These are phyloP conservation scores for Tetranychus urticae DNA, from an alignment of 1,140 invertebrate genomes.

Conservation along the genomic window DNA sequence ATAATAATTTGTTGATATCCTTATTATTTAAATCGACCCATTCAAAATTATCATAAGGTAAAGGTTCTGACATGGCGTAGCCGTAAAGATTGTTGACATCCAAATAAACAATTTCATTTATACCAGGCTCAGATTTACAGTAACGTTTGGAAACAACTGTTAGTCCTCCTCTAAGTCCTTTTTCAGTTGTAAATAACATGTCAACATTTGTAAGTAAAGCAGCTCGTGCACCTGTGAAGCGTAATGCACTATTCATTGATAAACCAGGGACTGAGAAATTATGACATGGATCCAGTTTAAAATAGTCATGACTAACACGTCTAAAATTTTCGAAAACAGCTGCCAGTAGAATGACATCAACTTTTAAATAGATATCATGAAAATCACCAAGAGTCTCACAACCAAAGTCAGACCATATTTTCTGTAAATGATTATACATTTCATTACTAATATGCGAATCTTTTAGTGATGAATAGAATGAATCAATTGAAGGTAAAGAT, in stretches of 20 bases:
- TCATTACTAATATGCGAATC: background rate
- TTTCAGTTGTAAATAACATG: background rate
- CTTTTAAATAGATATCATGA: background rate
- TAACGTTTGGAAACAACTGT: background rate
- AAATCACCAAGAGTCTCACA: background rate
- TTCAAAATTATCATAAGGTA: background rate
- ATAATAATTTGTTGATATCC: background rate
- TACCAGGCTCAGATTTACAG: background rate
- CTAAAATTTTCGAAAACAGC: background rate
- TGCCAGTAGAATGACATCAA: background rate
- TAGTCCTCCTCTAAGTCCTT: conserved; percentile 4
- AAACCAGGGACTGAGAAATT: background rate
- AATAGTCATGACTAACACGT: background rate
- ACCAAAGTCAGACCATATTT: background rate
- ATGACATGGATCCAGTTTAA: background rate
- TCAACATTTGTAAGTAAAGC: background rate
- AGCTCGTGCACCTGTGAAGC: background rate
- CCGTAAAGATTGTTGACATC: background rate
- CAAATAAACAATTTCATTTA: background rate
- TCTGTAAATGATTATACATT: background rate
- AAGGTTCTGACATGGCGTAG: background rate
- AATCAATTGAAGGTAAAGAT: background rate
- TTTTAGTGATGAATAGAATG: background rate
- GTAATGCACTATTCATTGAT: background rate
- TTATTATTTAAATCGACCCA: background rate